Evolutionary conservation across 1,140 invertebrate species (phyloP).

Genomic region (Parapsyche elsis): DNA sequence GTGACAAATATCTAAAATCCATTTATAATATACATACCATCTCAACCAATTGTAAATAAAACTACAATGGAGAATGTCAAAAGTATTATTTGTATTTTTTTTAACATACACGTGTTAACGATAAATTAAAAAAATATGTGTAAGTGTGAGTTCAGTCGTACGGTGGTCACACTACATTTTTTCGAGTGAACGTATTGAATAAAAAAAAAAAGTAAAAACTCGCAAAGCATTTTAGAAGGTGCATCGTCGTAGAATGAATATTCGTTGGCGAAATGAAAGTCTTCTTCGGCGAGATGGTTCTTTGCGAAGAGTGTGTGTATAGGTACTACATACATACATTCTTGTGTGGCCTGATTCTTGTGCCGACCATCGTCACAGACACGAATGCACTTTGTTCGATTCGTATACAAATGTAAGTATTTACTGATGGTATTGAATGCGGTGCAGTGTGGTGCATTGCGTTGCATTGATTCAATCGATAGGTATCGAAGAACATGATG

Average conservation of each 20-base stretch:
- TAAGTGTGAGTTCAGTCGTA: too few species aligned
- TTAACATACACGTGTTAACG: too few species aligned
- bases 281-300: slow-evolving; percentile 5
- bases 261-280: slow-evolving; percentile 34
- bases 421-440: not conserved
- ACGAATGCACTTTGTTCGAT: not conserved
- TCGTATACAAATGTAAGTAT: too few species aligned
- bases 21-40: too few species aligned
- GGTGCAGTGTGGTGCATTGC: not conserved
- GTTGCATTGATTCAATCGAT: not conserved
- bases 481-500: not conserved
- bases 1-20: too few species aligned
- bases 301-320: not conserved
- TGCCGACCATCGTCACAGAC: not conserved
- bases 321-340: slow-evolving; percentile 1
- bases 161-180: not conserved
- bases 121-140: too few species aligned
- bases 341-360: slow-evolving; percentile 14
- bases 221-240: slow-evolving; percentile 9
- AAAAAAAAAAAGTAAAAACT: not conserved
- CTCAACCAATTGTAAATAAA: too few species aligned
- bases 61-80: too few species aligned
- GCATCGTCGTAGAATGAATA: slow-evolving; percentile 8
- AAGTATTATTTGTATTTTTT: too few species aligned
- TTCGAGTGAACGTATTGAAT: not conserved